These are phyloP conservation scores for Trogon surrucura DNA, from an alignment of 2,113 vertebrate species.

Conservation along the genomic window DNA sequence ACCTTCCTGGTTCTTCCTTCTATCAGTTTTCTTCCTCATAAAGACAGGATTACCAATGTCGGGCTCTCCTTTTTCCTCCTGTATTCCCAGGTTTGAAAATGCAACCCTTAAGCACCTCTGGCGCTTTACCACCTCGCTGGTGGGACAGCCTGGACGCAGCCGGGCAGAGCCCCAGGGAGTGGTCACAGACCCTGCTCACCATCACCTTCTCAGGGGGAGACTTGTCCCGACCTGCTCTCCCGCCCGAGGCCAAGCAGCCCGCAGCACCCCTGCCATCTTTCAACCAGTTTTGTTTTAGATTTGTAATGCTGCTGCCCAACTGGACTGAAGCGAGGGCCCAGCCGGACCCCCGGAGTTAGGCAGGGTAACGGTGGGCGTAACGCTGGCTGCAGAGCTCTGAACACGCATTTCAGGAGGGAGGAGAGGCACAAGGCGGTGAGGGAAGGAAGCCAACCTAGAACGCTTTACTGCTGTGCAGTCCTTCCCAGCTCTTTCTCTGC, in stretches of 20 bases:
- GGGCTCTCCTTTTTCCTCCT: background rate
- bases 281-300: too few species aligned
- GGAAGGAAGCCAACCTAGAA: background rate
- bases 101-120: accelerated
- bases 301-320: background rate
- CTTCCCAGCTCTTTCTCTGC: background rate
- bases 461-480: background rate
- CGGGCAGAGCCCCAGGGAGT: accelerated
- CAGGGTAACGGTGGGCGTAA: background rate
- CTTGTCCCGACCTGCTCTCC: background rate
- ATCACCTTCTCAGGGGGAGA: accelerated
- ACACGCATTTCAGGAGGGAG: background rate
- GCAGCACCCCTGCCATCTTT: background rate
- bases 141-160: background rate
- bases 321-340: background rate
- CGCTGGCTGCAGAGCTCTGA: background rate
- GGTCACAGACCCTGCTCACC: accelerated
- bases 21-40: background rate
- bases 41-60: background rate
- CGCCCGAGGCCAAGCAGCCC: background rate
- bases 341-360: background rate
- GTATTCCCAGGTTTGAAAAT: background rate
- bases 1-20: background rate
- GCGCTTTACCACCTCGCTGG: background rate
- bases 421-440: background rate